phyloP scores from a whole-genome alignment of 2,797 vertebrate genomes.

The Chloroceryle amazona region DNA sequence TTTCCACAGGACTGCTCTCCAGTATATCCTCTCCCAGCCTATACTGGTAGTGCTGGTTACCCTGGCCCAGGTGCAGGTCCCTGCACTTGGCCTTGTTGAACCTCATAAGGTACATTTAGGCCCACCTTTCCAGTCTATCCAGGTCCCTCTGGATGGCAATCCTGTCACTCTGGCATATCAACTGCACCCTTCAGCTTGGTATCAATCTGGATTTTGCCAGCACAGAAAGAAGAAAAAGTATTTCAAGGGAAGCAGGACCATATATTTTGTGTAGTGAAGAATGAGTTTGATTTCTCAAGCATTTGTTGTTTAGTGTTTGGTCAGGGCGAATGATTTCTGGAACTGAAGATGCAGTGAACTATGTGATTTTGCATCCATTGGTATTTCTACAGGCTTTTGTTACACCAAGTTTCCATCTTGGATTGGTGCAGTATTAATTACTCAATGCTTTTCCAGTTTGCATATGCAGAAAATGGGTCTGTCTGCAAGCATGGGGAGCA shows the following conservation, averaged over 20 bases:
- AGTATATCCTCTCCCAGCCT: too few species aligned
- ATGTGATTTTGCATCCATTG: not conserved
- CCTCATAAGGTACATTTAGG: too few species aligned
- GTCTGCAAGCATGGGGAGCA: not conserved
- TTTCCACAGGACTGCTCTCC: too few species aligned
- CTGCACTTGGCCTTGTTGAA: too few species aligned
- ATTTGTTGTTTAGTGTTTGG: not conserved
- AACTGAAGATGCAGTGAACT: not conserved
- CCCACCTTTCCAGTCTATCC: too few species aligned
- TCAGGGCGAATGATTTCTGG: not conserved
- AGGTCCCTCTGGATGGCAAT: too few species aligned
- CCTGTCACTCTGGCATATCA: too few species aligned
- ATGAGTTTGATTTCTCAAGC: not conserved
- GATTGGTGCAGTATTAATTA: not conserved
- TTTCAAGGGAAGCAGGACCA: not conserved
- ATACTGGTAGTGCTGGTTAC: too few species aligned
- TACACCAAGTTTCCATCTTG: not conserved
- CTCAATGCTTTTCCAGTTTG: not conserved
- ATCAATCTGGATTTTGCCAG: not conserved
- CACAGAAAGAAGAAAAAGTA: not conserved
- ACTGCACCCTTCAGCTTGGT: too few species aligned
- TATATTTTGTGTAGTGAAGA: not conserved
- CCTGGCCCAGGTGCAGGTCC: too few species aligned
- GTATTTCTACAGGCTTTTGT: not conserved
- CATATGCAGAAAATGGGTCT: not conserved